Percentiles rank a stretch among this genome's conserved stretches.
Evolutionary conservation across 2,113 vertebrate species (phyloP).

Genomic region (Sinocyclocheilus maitianheensis): DNA sequence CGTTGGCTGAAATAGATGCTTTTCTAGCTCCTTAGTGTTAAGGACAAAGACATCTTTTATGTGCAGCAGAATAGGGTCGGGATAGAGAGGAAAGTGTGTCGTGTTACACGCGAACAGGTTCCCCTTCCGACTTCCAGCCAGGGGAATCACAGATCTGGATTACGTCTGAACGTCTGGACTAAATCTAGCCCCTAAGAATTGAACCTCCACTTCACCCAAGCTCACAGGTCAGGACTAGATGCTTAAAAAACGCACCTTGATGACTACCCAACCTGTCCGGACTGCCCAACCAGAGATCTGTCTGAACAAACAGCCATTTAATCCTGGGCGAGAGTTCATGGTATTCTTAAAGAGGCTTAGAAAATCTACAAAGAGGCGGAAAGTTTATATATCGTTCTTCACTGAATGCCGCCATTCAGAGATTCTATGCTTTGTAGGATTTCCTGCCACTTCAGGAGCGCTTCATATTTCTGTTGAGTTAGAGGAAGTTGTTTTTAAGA

Average conservation of each 20-base stretch:
- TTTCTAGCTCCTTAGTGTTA: conserved; percentile 41
- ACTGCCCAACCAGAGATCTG: background rate
- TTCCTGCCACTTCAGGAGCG: conserved; percentile 21
- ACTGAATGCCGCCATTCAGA: background rate
- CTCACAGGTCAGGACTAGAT: conserved; percentile 28
- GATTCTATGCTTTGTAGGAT: conserved; percentile 3
- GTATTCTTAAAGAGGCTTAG: conserved; percentile 25
- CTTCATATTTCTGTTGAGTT: background rate
- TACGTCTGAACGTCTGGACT: conserved; percentile 49
- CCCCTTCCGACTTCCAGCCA: conserved; percentile 58
- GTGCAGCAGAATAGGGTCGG: conserved; percentile 48
- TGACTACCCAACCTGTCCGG: background rate
- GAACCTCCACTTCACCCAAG: conserved; percentile 21
- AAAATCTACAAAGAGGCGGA: conserved; percentile 24
- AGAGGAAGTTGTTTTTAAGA: background rate
- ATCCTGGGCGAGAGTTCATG: conserved; percentile 45
- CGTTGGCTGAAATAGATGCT: conserved; percentile 50
- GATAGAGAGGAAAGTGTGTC: conserved; percentile 62
- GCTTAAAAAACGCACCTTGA: conserved; percentile 21
- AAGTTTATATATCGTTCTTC: conserved; percentile 4
- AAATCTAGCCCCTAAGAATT: conserved; percentile 43
- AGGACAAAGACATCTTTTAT: conserved; percentile 72
- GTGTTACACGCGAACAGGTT: conserved; percentile 68
- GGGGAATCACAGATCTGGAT: conserved; percentile 62
- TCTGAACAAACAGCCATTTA: conserved; percentile 36